Evolutionary conservation across 2,888 invertebrate genomes (phyloP).

Genomic region (Peribatodes rhomboidaria): DNA sequence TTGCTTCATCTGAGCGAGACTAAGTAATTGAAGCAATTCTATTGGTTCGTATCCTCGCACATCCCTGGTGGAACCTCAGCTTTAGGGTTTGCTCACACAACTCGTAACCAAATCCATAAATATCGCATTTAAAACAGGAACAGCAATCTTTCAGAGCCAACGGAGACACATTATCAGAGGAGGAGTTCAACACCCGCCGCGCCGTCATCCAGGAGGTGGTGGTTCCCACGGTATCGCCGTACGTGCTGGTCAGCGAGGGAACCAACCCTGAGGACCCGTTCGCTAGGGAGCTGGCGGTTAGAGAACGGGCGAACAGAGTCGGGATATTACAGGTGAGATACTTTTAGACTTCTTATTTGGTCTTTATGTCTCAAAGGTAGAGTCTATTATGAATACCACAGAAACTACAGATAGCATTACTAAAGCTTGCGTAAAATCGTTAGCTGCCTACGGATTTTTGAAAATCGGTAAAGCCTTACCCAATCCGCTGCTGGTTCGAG

Average conservation of each 20-base stretch:
- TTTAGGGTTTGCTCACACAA: too few species aligned
- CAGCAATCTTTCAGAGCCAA: constrained; percentile 69
- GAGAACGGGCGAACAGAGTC: constrained; percentile 91
- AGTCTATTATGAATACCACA: too few species aligned
- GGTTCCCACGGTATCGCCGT: constrained; percentile 87
- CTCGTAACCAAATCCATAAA: too few species aligned
- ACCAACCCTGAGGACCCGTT: constrained; percentile 86
- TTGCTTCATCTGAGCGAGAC: too few species aligned
- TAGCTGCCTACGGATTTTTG: too few species aligned
- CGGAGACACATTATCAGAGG: constrained; percentile 88
- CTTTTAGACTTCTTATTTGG: background rate
- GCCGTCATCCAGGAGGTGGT: constrained; percentile 86
- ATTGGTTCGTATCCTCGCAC: too few species aligned
- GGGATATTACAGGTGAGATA: constrained; percentile 88
- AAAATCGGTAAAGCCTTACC: too few species aligned
- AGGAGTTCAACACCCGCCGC: constrained; percentile 87
- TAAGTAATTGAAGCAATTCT: too few species aligned
- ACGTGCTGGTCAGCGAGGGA: constrained; percentile 87
- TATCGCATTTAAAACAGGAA: background rate
- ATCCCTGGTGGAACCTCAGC: too few species aligned
- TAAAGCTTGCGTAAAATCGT: too few species aligned
- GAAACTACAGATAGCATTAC: too few species aligned
- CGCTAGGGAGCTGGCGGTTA: constrained; percentile 88
- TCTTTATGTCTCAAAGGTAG: background rate
- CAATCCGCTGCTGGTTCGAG: too few species aligned